Conservation (phyloP, 2,113 vertebrate genomes). For the Thalassoma bifasciatum region DNA sequence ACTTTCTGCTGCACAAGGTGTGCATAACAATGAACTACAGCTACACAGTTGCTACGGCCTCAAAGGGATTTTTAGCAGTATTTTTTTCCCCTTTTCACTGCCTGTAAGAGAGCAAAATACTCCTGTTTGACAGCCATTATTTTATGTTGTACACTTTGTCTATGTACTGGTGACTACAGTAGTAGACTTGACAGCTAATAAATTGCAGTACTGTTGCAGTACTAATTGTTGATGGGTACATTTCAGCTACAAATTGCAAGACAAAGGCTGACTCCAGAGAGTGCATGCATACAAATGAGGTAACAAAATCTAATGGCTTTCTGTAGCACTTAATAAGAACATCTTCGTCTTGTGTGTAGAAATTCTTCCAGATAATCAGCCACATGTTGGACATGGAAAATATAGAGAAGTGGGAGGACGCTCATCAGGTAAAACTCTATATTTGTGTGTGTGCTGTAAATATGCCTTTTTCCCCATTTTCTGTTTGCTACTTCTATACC, state of each 20-base stretch:
- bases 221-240: not conserved
- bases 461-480: not conserved
- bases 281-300: not conserved
- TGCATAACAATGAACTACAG: constrained; percentile 52
- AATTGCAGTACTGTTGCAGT: constrained; percentile 1
- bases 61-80: constrained; percentile 20
- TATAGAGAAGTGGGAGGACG: constrained; percentile 95
- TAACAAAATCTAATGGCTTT: not conserved
- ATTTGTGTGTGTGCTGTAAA: not conserved
- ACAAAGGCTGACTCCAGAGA: not conserved
- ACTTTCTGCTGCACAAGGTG: constrained; percentile 14
- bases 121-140: constrained; percentile 21
- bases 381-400: constrained; percentile 97
- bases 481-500: not conserved
- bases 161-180: constrained; percentile 4
- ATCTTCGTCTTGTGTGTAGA: constrained; percentile 78
- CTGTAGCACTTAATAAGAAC: constrained; percentile 7
- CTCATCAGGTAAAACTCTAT: constrained; percentile 89
- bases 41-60: constrained; percentile 33
- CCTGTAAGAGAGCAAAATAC: constrained; percentile 22
- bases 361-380: constrained; percentile 98
- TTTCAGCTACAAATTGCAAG: not conserved
- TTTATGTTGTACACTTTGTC: constrained; percentile 24
- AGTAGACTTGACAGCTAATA: not conserved
- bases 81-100: constrained; percentile 29